Evolutionary conservation across 2,113 vertebrate genomes (phyloP).

Genomic region (Psophia crepitans): DNA sequence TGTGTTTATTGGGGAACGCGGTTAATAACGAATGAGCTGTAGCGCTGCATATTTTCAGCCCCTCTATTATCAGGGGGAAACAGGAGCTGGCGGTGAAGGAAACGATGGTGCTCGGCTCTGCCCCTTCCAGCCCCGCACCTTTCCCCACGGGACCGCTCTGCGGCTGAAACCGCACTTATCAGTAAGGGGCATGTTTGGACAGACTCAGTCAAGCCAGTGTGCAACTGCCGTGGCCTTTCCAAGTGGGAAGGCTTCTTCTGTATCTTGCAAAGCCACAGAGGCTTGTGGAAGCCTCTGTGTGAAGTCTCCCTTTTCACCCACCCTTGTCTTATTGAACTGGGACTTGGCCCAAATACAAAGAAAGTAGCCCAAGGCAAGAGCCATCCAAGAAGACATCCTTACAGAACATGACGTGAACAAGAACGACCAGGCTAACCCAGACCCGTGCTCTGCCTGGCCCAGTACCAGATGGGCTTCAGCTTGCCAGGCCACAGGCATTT

Average conservation of each 20-base stretch:
- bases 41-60: neutral
- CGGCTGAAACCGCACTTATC: neutral
- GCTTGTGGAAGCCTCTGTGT: neutral
- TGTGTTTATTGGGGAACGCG: neutral
- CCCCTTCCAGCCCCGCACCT: neutral
- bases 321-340: fast-evolving
- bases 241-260: neutral
- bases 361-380: neutral
- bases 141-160: neutral
- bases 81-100: neutral
- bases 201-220: neutral
- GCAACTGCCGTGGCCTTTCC: neutral
- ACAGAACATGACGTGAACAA: neutral
- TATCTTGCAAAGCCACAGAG: neutral
- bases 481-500: neutral
- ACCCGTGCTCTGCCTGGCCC: neutral
- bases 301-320: neutral
- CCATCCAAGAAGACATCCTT: neutral
- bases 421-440: neutral
- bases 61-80: neutral
- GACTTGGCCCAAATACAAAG: neutral
- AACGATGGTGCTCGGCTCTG: neutral
- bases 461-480: neutral
- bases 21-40: neutral
- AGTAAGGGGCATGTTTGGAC: neutral